A percentile compares a stretch with the other conserved stretches of the same genome.
phyloP scores from a whole-genome alignment of 92 coral and sea anemone species.

The Actinernus sp. region DNA sequence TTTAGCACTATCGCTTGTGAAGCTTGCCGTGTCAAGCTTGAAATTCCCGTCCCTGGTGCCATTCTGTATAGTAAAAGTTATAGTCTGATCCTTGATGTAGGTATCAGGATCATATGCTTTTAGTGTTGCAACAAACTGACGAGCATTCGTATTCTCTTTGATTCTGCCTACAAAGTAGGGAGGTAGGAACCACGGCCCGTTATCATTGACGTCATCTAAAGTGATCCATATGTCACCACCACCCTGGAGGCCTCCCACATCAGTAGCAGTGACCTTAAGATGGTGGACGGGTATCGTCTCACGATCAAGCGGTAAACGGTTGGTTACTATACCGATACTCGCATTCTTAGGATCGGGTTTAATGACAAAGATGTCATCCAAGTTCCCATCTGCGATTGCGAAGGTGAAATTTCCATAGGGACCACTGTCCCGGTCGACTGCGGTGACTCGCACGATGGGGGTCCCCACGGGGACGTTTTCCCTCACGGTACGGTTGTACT shows the following conservation, averaged over 20 bases:
- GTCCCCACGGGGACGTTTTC: conserved; percentile 60
- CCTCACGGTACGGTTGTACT: conserved; percentile 44
- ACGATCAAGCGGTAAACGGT: conserved; percentile 71
- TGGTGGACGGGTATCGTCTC: conserved; percentile 71
- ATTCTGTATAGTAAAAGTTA: conserved; percentile 59
- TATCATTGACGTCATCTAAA: conserved; percentile 82
- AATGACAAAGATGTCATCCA: conserved; percentile 78
- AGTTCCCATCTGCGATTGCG: conserved; percentile 73
- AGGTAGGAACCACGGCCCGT: conserved; percentile 92
- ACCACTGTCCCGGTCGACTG: conserved; percentile 71
- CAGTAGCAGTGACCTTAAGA: conserved; percentile 85
- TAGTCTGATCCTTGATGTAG: conserved; percentile 72
- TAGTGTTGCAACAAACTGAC: conserved; percentile 69
- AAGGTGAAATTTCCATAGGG: conserved; percentile 64
- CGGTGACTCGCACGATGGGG: conserved; percentile 64
- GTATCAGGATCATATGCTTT: conserved; percentile 89
- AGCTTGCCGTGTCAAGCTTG: conserved; percentile 24
- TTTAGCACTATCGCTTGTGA: conserved; percentile 53
- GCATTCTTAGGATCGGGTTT: conserved; percentile 64
- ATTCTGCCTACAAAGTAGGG: conserved; percentile 73
- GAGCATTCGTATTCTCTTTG: conserved; percentile 55
- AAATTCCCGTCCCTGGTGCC: conserved; percentile 35
- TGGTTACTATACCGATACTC: conserved; percentile 74
- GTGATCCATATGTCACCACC: conserved; percentile 60
- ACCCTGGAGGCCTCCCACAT: conserved; percentile 87